phyloP scores from a whole-genome alignment of 2,797 vertebrate genomes.

The Sebastes matsubarae region DNA sequence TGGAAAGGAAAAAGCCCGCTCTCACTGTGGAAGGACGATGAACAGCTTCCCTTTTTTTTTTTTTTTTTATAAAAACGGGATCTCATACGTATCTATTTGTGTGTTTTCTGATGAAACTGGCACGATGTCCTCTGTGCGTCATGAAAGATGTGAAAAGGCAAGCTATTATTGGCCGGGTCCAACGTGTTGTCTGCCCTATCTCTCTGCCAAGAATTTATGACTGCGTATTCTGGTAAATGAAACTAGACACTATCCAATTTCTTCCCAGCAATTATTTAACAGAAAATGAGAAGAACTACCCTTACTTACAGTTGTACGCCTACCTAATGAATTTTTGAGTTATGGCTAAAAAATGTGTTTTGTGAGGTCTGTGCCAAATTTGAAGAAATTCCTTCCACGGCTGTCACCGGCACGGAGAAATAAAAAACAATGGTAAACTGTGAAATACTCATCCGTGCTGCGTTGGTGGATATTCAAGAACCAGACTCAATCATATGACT shows the following conservation, averaged over 20 bases:
- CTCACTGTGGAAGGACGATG: too few relatives aligned
- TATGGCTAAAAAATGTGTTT: too few relatives aligned
- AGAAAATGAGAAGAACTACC: not conserved
- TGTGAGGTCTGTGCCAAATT: too few relatives aligned
- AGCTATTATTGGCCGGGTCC: not conserved
- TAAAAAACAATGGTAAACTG: not conserved
- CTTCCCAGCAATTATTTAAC: not conserved
- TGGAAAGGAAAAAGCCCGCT: too few relatives aligned
- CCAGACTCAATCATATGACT: not conserved
- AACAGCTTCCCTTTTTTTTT: too few relatives aligned
- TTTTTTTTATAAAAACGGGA: too few relatives aligned
- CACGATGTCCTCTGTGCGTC: not conserved
- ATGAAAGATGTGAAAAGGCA: not conserved
- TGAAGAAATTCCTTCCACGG: too few relatives aligned
- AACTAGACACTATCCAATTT: not conserved
- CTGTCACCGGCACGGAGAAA: too few relatives aligned
- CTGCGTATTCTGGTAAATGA: not conserved
- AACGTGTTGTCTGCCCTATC: not conserved
- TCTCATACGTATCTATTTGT: not conserved
- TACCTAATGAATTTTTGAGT: too few relatives aligned
- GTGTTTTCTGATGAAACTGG: not conserved
- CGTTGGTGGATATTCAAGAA: conserved; percentile 8
- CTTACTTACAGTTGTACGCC: too few relatives aligned
- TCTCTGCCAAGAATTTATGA: not conserved
- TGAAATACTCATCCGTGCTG: not conserved